These are phyloP conservation scores for Tangara arthus DNA, from an alignment of 2,797 vertebrate species.

Conservation along the genomic window DNA sequence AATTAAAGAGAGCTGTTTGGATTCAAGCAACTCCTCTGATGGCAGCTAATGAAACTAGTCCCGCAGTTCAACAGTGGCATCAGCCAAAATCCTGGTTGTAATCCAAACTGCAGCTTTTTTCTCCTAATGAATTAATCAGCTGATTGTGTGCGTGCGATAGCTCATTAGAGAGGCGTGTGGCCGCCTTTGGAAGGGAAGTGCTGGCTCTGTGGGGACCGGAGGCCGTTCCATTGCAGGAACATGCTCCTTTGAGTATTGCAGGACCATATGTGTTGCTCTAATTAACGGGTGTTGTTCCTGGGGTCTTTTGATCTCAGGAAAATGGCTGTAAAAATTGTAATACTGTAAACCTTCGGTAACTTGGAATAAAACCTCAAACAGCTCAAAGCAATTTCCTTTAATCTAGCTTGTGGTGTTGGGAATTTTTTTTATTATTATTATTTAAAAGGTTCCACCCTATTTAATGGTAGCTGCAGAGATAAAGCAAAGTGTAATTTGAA, in stretches of 20 bases:
- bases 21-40: background rate
- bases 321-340: constrained; percentile 11
- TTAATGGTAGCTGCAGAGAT: constrained; percentile 13
- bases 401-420: background rate
- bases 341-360: background rate
- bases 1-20: background rate
- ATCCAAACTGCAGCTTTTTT: background rate
- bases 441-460: background rate
- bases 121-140: constrained; percentile 40
- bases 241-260: background rate
- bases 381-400: constrained; percentile 22
- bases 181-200: background rate
- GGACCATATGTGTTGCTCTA: constrained; percentile 32
- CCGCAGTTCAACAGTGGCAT: background rate
- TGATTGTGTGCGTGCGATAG: background rate
- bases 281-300: constrained; percentile 30
- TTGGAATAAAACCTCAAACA: background rate
- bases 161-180: constrained; percentile 24
- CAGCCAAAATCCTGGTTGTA: background rate
- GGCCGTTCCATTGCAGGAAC: background rate
- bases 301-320: constrained; percentile 22
- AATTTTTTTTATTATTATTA: background rate
- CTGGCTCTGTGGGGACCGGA: background rate
- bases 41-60: background rate
- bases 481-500: constrained; percentile 20